phyloP scores from a whole-genome alignment of 2,113 vertebrate genomes.

The Stercorarius parasiticus region DNA sequence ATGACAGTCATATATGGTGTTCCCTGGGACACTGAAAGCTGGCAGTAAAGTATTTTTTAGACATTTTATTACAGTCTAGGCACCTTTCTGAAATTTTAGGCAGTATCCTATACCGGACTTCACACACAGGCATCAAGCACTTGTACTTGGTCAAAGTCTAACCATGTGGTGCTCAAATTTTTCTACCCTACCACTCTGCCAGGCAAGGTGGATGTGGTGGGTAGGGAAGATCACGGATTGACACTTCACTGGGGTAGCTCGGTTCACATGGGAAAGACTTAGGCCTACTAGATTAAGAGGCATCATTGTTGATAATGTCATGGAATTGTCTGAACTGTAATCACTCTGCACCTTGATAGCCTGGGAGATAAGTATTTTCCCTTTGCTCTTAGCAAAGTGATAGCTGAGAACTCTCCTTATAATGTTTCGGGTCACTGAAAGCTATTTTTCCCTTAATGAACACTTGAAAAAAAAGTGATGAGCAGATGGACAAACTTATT shows the following conservation, averaged over 20 bases:
- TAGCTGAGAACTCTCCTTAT: background rate
- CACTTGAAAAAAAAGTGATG: background rate
- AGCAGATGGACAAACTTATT: background rate
- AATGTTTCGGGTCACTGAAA: background rate
- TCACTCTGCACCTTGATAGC: background rate
- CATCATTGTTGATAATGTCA: background rate
- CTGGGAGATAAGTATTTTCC: background rate
- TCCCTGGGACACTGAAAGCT: background rate
- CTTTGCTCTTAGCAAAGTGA: background rate
- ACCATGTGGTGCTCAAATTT: background rate
- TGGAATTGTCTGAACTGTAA: background rate
- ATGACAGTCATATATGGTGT: background rate
- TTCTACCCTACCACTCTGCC: background rate
- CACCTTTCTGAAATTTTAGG: background rate
- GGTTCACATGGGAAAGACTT: background rate
- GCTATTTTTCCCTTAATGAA: background rate
- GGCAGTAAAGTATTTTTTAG: background rate
- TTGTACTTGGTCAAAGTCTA: background rate
- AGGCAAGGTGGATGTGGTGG: background rate
- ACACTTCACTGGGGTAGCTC: background rate
- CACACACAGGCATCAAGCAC: background rate
- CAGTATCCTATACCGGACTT: background rate
- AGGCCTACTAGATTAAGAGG: background rate
- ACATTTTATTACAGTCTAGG: background rate
- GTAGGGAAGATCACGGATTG: background rate